Evolutionary conservation across 2,888 invertebrate species (phyloP).

Genomic region (Stenchaetothrips biformis): DNA sequence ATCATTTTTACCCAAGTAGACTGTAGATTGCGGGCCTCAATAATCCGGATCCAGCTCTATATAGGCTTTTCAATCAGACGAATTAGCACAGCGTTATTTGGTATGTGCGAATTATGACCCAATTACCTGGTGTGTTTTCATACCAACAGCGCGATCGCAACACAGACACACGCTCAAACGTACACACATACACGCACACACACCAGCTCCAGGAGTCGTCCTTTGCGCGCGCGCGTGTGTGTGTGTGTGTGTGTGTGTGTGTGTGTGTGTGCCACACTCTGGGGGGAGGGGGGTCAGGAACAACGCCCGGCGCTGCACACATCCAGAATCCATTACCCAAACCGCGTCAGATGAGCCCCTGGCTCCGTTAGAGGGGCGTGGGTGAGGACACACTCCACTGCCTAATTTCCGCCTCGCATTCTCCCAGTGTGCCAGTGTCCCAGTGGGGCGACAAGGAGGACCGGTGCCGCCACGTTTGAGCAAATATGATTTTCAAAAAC

Average conservation of each 20-base stretch:
- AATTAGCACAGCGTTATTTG: too few species aligned
- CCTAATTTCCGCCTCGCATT: too few species aligned
- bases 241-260: not conserved
- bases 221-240: not conserved
- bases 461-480: too few species aligned
- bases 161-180: not conserved
- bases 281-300: not conserved
- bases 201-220: not conserved
- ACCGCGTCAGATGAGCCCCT: not conserved
- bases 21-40: too few species aligned
- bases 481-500: too few species aligned
- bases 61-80: too few species aligned
- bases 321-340: conserved; percentile 16
- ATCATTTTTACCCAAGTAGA: too few species aligned
- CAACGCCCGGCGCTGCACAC: not conserved
- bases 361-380: not conserved
- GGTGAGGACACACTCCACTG: not conserved
- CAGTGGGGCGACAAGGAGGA: too few species aligned
- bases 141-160: not conserved
- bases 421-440: too few species aligned
- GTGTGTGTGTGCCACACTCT: not conserved
- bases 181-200: not conserved
- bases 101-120: too few species aligned
- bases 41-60: too few species aligned
- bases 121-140: too few species aligned